These are phyloP conservation scores for Rhagonycha lutea DNA, from an alignment of 2,888 invertebrate genomes.

Conservation along the genomic window DNA sequence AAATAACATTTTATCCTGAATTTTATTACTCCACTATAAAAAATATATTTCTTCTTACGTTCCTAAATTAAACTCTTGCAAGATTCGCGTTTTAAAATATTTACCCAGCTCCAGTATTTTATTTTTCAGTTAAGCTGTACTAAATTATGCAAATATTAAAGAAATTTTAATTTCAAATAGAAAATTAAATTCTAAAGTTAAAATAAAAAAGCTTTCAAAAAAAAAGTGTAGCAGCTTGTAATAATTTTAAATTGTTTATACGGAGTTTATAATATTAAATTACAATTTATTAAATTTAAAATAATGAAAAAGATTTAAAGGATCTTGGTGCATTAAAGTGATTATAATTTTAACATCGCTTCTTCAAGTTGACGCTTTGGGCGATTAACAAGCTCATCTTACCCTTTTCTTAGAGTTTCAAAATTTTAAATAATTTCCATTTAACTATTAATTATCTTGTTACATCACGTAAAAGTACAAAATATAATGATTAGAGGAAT, in stretches of 20 bases:
- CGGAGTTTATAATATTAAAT: not conserved
- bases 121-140: not conserved
- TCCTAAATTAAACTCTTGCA: not conserved
- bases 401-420: not conserved
- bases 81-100: not conserved
- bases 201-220: not conserved
- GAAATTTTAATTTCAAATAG: not conserved
- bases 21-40: not conserved
- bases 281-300: not conserved
- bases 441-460: not conserved
- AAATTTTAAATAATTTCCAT: not conserved
- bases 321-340: not conserved
- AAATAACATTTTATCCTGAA: no score
- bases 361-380: not conserved
- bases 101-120: not conserved
- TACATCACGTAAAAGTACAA: not conserved
- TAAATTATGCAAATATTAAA: not conserved
- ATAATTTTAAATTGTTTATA: not conserved
- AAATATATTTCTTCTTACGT: not conserved
- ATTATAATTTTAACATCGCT: constrained; percentile 1
- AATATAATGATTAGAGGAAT: no score
- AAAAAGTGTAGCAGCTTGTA: not conserved
- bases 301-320: not conserved
- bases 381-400: not conserved
- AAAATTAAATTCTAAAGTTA: not conserved